Evolutionary conservation across 2,113 vertebrate genomes (phyloP).

Genomic region (Leptosomus discolor): DNA sequence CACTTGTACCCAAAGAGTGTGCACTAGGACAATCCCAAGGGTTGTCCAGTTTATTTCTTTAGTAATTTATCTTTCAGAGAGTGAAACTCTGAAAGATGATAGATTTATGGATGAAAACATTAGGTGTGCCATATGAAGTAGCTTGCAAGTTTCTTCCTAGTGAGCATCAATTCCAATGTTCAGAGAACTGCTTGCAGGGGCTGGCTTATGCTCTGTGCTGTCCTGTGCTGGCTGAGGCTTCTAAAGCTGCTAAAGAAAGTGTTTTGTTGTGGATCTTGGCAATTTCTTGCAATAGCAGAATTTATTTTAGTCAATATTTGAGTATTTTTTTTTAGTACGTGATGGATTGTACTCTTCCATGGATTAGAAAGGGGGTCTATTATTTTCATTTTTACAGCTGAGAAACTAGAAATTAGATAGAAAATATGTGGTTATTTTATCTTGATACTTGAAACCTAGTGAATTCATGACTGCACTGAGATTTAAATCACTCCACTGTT

Average conservation of each 20-base stretch:
- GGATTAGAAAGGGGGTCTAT: neutral
- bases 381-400: neutral
- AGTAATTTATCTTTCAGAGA: neutral
- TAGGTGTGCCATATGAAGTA: neutral
- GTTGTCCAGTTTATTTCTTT: neutral
- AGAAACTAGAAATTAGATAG: neutral
- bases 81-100: neutral
- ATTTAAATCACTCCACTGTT: neutral
- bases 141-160: neutral
- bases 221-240: neutral
- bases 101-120: neutral
- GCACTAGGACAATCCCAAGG: neutral
- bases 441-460: neutral
- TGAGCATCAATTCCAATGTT: accelerated
- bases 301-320: neutral
- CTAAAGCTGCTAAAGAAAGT: neutral
- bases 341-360: neutral
- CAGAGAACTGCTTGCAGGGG: neutral
- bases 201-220: neutral
- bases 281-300: neutral
- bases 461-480: neutral
- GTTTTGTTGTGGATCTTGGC: neutral
- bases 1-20: neutral
- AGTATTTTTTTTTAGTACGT: neutral
- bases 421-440: neutral